Evolutionary conservation across 2,797 vertebrate species (phyloP), one percentile per base, ranked within the genome.

Genomic region (Pangasius sanitwongsei): DNA sequence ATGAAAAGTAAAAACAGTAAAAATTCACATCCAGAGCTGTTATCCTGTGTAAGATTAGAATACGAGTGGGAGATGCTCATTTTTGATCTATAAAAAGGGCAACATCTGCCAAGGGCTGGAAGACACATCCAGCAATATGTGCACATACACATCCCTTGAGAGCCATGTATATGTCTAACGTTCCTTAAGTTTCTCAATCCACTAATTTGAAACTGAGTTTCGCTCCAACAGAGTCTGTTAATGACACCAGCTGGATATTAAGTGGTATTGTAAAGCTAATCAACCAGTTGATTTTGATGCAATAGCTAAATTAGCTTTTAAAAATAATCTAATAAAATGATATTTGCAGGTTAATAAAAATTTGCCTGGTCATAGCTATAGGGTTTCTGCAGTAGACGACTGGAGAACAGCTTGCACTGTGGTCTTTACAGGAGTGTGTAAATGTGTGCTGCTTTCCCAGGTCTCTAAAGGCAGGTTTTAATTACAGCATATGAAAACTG

Each of bases 401-500:
- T 92, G 89, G 63, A 59, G 50, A 48, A 70, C 87, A 31, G 67
- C 37, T 55, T 78, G 31, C 69, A 55, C 72, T 53, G 69, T 70
- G 23, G 6, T 44, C 59, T 89, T 83, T 87, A 74, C 91, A 91
- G 92, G 91, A 89, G 81, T 91, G 63, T 92, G 92, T 90, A 93
- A 91, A 91, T 87, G 90, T 89, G 91, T 88, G 90, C 90, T 74
- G 93, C 93, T 92, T 91, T 93, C 92, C 92, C 88, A 87, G 85
- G 88, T 95, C 95, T 94, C 94, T 89, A 89, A 91, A 92, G 94
- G 93, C 91, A 91, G 7, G 41, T 92, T 94, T 95, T 95, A 95
- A 96, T 96, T 95, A 95, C 93, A 88, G 92, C 93, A 94, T 94
- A 94, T 95, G 94, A 94, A 93, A 93, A 90, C 91, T 94, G 89